A percentile compares a stretch with the other conserved stretches of the same genome.
These are phyloP conservation scores for Xenops minutus DNA, from an alignment of 2,797 vertebrate species.

Conservation along the genomic window DNA sequence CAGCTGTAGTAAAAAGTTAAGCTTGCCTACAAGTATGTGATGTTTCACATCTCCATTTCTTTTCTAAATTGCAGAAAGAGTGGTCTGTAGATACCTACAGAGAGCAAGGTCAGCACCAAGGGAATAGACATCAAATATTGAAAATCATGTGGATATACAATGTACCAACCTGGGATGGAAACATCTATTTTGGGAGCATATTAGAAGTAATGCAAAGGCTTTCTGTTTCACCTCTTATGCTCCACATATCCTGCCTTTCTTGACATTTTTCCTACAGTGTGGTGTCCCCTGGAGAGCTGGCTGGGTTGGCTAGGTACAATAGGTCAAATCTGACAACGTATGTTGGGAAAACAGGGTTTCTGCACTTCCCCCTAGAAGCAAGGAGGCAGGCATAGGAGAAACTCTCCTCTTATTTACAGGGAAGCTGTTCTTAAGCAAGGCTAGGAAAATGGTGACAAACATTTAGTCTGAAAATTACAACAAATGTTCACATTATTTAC, in stretches of 20 bases:
- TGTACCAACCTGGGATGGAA: neutral
- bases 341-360: neutral
- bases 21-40: neutral
- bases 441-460: neutral
- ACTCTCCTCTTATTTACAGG: neutral
- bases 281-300: neutral
- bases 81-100: neutral
- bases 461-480: neutral
- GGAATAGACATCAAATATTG: neutral
- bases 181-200: neutral
- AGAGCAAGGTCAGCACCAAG: neutral
- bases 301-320: neutral
- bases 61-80: neutral
- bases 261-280: neutral
- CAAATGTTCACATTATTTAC: slow-evolving; percentile 28
- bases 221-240: slow-evolving; percentile 11
- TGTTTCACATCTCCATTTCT: neutral
- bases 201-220: neutral
- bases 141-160: neutral
- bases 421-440: neutral
- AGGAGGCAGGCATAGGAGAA: neutral
- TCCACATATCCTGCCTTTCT: neutral
- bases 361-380: neutral
- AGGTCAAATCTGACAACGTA: neutral
- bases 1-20: neutral